Evolutionary conservation across 2,797 vertebrate genomes (phyloP).

Genomic region (Acanthopagrus latus): DNA sequence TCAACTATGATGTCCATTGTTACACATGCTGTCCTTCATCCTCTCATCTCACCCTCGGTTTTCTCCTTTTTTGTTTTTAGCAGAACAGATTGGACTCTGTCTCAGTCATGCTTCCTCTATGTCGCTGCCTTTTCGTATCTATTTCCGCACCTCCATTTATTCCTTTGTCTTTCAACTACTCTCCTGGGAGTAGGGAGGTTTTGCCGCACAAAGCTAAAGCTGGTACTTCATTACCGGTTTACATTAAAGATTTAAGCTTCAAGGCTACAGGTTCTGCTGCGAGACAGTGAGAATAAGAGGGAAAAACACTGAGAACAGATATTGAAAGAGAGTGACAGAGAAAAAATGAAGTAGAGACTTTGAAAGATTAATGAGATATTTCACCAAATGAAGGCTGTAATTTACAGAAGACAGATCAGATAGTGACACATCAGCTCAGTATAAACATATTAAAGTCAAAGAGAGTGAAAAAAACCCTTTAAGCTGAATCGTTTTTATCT

Average conservation of each 20-base stretch:
- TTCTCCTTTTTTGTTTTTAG: slow-evolving; percentile 10
- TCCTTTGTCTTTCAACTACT: slow-evolving; percentile 70
- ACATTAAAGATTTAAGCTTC: slow-evolving; percentile 82
- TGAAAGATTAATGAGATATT: slow-evolving; percentile 13
- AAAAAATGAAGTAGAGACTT: background rate
- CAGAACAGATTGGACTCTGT: slow-evolving; percentile 49
- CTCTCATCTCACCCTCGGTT: slow-evolving; percentile 27
- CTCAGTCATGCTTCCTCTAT: slow-evolving; percentile 25
- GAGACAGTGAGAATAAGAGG: slow-evolving; percentile 29
- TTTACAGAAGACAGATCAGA: background rate
- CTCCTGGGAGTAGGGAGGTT: slow-evolving; percentile 61
- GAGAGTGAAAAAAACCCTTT: background rate
- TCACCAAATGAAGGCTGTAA: slow-evolving; percentile 21
- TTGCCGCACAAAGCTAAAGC: slow-evolving; percentile 64
- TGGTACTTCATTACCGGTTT: slow-evolving; percentile 80
- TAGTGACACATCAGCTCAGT: background rate
- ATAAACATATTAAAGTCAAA: slow-evolving; percentile 1
- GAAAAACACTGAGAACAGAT: slow-evolving; percentile 1
- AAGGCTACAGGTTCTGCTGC: slow-evolving; percentile 66
- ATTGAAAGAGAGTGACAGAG: slow-evolving; percentile 10
- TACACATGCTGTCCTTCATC: slow-evolving; percentile 18
- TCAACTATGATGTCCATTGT: slow-evolving; percentile 31
- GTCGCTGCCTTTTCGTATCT: slow-evolving; percentile 31
- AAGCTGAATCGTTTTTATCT: background rate
- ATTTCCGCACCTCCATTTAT: slow-evolving; percentile 51